Conservation (phyloP, 2,888 invertebrate species). For the Graphium colonna region DNA sequence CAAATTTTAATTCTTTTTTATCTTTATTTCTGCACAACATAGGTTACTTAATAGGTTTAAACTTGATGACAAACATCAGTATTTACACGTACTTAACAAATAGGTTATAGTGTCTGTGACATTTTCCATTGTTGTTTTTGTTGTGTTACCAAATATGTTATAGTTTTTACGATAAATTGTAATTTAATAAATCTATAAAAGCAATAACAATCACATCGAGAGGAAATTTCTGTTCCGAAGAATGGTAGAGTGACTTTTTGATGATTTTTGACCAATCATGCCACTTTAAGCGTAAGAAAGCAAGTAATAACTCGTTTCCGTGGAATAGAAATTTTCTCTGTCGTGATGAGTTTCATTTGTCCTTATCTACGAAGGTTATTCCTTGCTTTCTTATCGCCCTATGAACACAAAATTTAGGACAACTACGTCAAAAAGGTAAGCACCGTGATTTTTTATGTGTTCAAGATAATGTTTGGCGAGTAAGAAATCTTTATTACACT, state of each 20-base stretch:
- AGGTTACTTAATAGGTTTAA: too few relatives aligned
- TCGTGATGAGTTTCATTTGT: conserved; percentile 58
- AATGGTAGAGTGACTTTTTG: conserved; percentile 62
- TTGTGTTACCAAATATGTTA: conserved; percentile 20
- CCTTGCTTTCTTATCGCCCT: conserved; percentile 76
- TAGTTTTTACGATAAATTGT: conserved; percentile 30
- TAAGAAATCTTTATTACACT: too few relatives aligned
- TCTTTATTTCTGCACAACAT: background rate
- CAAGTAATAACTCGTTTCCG: conserved; percentile 57
- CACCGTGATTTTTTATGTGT: conserved; percentile 55
- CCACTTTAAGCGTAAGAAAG: conserved; percentile 55
- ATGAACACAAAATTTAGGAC: conserved; percentile 59
- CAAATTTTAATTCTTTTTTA: conserved; percentile 5
- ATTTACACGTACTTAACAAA: conserved; percentile 1
- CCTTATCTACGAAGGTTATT: conserved; percentile 51
- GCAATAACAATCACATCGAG: conserved; percentile 49
- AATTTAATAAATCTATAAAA: conserved; percentile 30
- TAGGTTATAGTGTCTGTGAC: conserved; percentile 13
- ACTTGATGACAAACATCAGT: background rate
- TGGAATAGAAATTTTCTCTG: conserved; percentile 80
- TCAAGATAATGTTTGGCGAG: conserved; percentile 40
- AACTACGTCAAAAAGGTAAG: conserved; percentile 55
- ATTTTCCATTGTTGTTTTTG: conserved; percentile 29
- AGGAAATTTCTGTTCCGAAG: conserved; percentile 77
- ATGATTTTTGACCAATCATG: conserved; percentile 35